Conservation (phyloP, 2,888 invertebrate genomes). For the Tipula confusa region DNA sequence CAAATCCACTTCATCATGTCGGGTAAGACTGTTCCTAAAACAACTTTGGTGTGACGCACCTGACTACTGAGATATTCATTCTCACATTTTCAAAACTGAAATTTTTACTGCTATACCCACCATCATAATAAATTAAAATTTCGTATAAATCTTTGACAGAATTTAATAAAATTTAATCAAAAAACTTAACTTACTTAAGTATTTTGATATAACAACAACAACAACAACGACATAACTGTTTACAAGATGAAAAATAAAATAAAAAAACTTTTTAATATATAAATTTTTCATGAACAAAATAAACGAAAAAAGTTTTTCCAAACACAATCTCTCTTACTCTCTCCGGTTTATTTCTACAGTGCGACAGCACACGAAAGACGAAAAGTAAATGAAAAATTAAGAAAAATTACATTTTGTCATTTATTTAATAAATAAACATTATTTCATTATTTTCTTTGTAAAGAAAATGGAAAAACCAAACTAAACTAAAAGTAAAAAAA, state of each 20-base stretch:
- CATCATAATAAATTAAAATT: background rate
- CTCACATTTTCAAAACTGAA: no score
- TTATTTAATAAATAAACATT: constrained; percentile 12
- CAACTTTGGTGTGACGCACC: no score
- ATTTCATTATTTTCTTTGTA: constrained; percentile 9
- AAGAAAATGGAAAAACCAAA: background rate
- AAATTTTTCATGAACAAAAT: constrained; percentile 9
- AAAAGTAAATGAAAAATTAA: background rate
- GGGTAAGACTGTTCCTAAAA: no score
- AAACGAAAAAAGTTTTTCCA: background rate
- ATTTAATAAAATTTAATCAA: background rate
- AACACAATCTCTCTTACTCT: no score
- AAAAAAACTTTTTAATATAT: background rate
- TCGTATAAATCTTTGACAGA: background rate
- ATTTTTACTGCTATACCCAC: background rate
- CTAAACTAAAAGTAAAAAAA: background rate
- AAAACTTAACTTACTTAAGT: background rate
- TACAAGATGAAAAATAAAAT: background rate
- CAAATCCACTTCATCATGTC: no score
- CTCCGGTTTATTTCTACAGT: background rate
- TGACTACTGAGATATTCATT: no score
- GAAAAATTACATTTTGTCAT: constrained; percentile 25
- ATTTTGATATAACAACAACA: background rate
- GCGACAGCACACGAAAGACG: background rate
- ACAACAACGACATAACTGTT: background rate